These are phyloP conservation scores for Peromyscus maniculatus DNA, from an alignment of 2,113 vertebrate species.

Conservation along the genomic window DNA sequence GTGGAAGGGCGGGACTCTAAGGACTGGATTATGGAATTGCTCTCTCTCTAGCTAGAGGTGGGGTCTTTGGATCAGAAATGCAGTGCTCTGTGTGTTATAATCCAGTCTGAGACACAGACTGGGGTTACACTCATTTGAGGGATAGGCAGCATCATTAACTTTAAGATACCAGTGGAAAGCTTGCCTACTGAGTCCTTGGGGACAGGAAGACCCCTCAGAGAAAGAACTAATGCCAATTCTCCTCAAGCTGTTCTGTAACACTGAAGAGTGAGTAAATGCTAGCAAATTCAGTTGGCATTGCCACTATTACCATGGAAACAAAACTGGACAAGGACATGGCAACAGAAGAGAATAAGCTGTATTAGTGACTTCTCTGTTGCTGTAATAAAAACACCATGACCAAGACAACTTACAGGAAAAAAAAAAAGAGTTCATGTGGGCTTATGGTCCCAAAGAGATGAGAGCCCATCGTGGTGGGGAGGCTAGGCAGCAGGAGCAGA, in stretches of 20 bases:
- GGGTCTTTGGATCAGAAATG: background rate
- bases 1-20: background rate
- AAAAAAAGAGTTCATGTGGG: background rate
- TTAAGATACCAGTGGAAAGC: background rate
- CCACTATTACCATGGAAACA: background rate
- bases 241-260: too few species aligned
- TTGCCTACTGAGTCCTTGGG: background rate
- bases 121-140: background rate
- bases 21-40: background rate
- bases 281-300: background rate
- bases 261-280: background rate
- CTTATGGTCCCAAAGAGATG: background rate
- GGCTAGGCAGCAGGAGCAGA: background rate
- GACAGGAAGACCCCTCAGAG: background rate
- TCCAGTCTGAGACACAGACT: background rate
- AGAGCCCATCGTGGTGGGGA: background rate
- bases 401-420: background rate
- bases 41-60: background rate
- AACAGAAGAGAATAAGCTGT: background rate
- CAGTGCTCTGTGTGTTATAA: background rate
- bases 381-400: background rate
- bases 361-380: background rate
- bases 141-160: background rate
- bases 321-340: background rate
- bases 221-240: background rate